Evolutionary conservation across 2,113 vertebrate genomes (phyloP), one percentile per base, ranked within the genome.

Genomic region (Caranx ignobilis): DNA sequence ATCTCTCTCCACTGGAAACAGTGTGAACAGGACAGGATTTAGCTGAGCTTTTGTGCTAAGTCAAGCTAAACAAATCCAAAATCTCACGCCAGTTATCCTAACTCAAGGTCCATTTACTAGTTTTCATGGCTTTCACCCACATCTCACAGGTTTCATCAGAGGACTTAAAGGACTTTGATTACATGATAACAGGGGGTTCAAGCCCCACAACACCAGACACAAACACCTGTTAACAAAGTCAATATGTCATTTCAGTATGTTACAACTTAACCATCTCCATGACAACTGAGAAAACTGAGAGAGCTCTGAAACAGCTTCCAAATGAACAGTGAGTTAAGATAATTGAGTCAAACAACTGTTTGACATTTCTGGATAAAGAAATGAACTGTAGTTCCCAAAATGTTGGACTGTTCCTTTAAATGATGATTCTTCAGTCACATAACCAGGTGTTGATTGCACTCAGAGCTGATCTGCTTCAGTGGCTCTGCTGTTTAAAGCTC

Each of bases 401-500:
- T 57, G 43, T 32, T 71, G 19, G 39, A 62, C 39, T 60, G 63
- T 48, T 79, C 31, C 35, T 71, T 56, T 43, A 47, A 61, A 43
- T 3, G 34, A 18, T 10, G 9, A n/a, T 59, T 69, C 34, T 65
- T 55, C 35, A 56, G 31, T 56, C 16, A 54, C 63, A 82, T 57
- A 48, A 39, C 1, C n/a, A 35, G 45, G 57, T 76, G 73, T 68
- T 75, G 54, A 18, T 39, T 61, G 7, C 31, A 60, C 21, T 82
- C 41, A 56, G 19, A 75, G 57, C 56, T 32, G 62, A 72, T 72
- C 43, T 52, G 19, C 32, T 75, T 79, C 35, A 71, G 48, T 35
- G 50, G 60, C 54, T 62, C 54, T 75, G 65, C 63, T 73, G 70
- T 69, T 63, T 64, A 19, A 48, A 62, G 48, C 13, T 75, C 16